These are phyloP conservation scores for Sceloporus undulatus DNA, from an alignment of 2,113 vertebrate species.

Conservation along the genomic window DNA sequence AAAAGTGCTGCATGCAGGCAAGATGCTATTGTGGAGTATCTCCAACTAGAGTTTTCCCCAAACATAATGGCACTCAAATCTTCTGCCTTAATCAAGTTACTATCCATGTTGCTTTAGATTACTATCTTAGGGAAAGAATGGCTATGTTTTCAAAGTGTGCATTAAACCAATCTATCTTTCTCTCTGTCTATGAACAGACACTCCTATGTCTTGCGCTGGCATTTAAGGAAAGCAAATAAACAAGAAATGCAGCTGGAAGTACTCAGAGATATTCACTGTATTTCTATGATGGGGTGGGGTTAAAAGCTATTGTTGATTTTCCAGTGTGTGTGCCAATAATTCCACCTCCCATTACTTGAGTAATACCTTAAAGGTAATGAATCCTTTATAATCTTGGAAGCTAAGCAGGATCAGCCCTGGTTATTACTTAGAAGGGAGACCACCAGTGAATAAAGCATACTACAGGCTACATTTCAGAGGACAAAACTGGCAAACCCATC, in stretches of 20 bases:
- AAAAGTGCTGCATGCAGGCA: conserved; percentile 24
- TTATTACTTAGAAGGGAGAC: too few relatives aligned
- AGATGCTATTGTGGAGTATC: conserved; percentile 43
- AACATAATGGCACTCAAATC: neutral
- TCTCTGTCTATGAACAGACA: too few relatives aligned
- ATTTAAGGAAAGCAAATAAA: neutral
- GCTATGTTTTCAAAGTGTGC: neutral
- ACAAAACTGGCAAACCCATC: too few relatives aligned
- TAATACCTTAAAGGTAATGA: neutral
- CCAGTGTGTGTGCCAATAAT: neutral
- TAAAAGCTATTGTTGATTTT: neutral
- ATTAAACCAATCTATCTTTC: neutral
- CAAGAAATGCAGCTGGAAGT: neutral
- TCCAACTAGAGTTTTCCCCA: neutral
- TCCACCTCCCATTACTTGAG: neutral
- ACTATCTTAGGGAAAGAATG: neutral
- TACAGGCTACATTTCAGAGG: too few relatives aligned
- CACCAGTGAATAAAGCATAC: too few relatives aligned
- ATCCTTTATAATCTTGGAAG: neutral
- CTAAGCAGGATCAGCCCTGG: too few relatives aligned
- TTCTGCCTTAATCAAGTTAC: neutral
- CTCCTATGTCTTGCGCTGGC: too few relatives aligned
- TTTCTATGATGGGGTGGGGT: neutral
- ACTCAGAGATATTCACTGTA: neutral
- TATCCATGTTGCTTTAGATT: neutral